Evolutionary conservation across 2,888 invertebrate genomes (phyloP).

Genomic region (Nineta flava): DNA sequence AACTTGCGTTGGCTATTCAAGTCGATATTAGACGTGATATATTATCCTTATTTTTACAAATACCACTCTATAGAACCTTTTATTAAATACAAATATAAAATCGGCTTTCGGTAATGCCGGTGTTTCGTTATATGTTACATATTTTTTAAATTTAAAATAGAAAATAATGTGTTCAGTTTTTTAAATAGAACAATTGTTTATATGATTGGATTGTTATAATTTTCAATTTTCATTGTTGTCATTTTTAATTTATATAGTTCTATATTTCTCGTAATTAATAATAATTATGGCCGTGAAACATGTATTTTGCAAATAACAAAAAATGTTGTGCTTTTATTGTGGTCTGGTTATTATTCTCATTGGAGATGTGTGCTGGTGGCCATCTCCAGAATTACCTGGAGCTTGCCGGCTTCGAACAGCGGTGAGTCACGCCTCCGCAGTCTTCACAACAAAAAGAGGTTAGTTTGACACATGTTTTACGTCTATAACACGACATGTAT

Average conservation of each 20-base stretch:
- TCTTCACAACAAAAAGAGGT: conserved; percentile 26
- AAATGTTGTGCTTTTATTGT: conserved; percentile 27
- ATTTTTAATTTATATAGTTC: neutral
- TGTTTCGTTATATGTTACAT: neutral
- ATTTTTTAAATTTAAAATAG: too few species aligned
- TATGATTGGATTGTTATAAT: too few species aligned
- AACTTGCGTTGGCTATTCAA: conserved; percentile 14
- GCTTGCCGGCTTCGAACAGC: conserved; percentile 15
- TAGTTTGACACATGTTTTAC: conserved; percentile 12
- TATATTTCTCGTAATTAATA: neutral
- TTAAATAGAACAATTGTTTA: too few species aligned
- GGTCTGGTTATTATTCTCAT: conserved; percentile 21
- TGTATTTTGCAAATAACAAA: conserved; percentile 24
- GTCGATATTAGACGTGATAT: conserved; percentile 19
- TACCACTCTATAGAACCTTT: conserved; percentile 11
- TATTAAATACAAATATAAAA: conserved; percentile 10
- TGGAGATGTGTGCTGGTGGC: conserved; percentile 19
- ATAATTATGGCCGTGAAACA: conserved; percentile 26
- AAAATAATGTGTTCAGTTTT: too few species aligned
- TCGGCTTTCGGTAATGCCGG: conserved; percentile 1
- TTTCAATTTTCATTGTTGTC: too few species aligned
- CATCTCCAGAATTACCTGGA: conserved; percentile 19
- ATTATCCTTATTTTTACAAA: conserved; percentile 9
- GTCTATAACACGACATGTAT: too few species aligned
- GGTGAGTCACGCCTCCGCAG: conserved; percentile 12